These are phyloP conservation scores for Fragum whitleyi DNA, from an alignment of 2,888 invertebrate species.

Conservation along the genomic window DNA sequence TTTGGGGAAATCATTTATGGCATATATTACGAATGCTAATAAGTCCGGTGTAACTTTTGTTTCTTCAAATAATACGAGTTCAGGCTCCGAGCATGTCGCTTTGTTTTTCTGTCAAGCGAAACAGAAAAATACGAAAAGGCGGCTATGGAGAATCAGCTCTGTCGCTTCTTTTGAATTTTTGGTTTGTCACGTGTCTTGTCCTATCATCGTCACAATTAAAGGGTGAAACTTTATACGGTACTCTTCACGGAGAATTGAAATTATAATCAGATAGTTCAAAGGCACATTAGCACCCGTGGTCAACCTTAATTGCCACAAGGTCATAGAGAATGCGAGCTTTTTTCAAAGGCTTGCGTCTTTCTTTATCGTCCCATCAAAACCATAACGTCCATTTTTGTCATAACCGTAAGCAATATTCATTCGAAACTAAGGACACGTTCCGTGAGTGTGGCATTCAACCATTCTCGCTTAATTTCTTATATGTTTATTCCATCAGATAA, in stretches of 20 bases:
- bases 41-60: too few relatives aligned
- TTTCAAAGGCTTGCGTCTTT: conserved; percentile 14
- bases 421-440: background rate
- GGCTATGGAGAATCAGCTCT: background rate
- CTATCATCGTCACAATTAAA: conserved; percentile 25
- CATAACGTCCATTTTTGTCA: conserved; percentile 18
- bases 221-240: conserved; percentile 10
- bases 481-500: conserved; percentile 27
- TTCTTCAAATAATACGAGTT: background rate
- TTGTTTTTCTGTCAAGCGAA: background rate
- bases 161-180: conserved; percentile 3
- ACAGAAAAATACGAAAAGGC: background rate
- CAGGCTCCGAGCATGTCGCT: background rate
- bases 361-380: conserved; percentile 22
- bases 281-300: conserved; percentile 18
- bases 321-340: conserved; percentile 15
- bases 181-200: conserved; percentile 10
- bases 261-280: conserved; percentile 31
- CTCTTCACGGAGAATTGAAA: conserved; percentile 24
- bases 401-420: background rate
- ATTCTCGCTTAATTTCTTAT: conserved; percentile 4
- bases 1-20: too few relatives aligned
- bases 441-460: background rate
- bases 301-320: conserved; percentile 20
- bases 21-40: too few relatives aligned